Conservation (phyloP, 2,113 vertebrate genomes). For the Prionailurus viverrinus region DNA sequence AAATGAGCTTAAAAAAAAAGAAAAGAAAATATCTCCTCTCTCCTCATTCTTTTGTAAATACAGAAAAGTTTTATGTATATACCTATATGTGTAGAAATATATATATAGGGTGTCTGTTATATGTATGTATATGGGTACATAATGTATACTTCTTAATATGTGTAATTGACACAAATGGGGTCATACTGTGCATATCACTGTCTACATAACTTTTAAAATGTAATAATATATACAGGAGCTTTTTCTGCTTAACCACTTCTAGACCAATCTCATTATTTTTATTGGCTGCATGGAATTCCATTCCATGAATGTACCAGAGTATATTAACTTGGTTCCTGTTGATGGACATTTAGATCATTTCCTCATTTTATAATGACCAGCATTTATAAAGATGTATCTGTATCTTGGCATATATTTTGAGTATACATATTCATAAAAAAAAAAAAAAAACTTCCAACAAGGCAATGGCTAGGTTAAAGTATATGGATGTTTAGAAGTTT, state of each 20-base stretch:
- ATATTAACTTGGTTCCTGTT: background rate
- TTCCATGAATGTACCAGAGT: background rate
- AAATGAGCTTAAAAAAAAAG: too few species aligned
- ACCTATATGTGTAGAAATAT: background rate
- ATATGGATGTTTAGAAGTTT: conserved; percentile 46
- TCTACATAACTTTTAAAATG: background rate
- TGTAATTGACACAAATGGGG: background rate
- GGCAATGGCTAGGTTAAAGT: background rate
- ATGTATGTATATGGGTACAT: background rate
- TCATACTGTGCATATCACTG: background rate
- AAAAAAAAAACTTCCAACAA: background rate
- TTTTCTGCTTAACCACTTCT: background rate
- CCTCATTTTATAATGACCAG: background rate
- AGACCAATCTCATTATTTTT: background rate
- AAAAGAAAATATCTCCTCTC: background rate
- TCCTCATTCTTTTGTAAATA: background rate
- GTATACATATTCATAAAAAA: background rate
- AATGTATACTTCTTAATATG: background rate
- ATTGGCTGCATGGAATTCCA: background rate
- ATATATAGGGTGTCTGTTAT: background rate
- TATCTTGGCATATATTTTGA: conserved; percentile 2
- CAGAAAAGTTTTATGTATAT: background rate
- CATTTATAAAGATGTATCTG: background rate
- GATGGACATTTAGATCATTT: background rate
- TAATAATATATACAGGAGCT: background rate